Base-by-base conservation (phyloP, 2,888 invertebrate genomes). In the Polydesmus complanatus region DNA sequence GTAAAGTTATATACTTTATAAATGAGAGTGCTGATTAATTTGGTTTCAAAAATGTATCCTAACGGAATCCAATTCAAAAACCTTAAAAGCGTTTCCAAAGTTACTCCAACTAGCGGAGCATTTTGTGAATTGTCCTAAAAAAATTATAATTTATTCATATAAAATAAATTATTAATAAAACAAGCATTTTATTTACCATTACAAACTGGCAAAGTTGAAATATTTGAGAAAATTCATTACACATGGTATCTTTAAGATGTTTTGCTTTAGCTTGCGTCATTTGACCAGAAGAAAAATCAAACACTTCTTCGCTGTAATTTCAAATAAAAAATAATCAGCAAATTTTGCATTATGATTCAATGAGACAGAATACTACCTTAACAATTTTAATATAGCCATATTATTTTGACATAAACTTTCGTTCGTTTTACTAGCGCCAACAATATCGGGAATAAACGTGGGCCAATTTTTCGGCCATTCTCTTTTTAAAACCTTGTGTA, bases 381-480 rank as follows among this genome's bases (percentile, higher is more conserved):
- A 80, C 64, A 99, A 79, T 74, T 96, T 96, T 66, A 99, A 78
- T 70, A 99, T 98, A 27, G 88, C 88, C 96, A 99, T 98, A 74
- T 99, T 99, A 76, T 99, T 99, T 78, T 97, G 96, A 79, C 98
- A 99, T 56, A 99, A 81, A 70, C 93, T 91, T 76, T 98, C 98
- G 74, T 96, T 97, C 26, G 96, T 96, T 79, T 95, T 95, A 69
- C 95, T 95, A 54, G 98, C 94, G 63, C 97, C 98, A 63, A 99
- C 97, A 73, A 98, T 98, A 74, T 99, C 98, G 71, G 90, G 86
- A 69, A 99, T 97, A 76, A 99, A 99, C 27, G 93, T 87, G 70
- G 96, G 94, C 98, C 98, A 99, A 74, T 98, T 96, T 73, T 93
- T 93, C 61, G 98, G 98, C 98, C 98, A 99, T 76, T 98, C 98